These are phyloP conservation scores for Muntiacus muntjak DNA, from an alignment of 2,113 vertebrate genomes.

Conservation along the genomic window DNA sequence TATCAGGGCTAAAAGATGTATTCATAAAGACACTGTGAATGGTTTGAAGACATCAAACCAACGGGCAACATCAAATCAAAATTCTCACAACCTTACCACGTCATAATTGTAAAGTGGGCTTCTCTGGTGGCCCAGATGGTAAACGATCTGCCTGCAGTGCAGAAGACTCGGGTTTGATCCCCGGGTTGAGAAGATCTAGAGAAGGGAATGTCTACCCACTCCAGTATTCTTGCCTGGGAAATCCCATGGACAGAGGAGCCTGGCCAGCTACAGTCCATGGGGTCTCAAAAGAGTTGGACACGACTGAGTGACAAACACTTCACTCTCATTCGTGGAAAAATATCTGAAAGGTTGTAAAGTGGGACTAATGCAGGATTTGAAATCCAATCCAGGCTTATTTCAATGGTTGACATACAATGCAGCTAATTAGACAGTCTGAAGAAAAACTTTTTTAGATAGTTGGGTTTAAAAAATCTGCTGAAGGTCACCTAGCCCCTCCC, in stretches of 20 bases:
- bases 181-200: background rate
- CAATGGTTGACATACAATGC: background rate
- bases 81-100: background rate
- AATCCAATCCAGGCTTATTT: background rate
- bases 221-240: background rate
- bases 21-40: background rate
- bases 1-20: background rate
- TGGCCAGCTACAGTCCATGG: background rate
- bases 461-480: conserved; percentile 40
- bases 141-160: background rate
- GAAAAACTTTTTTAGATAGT: background rate
- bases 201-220: background rate
- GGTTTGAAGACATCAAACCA: background rate
- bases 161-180: background rate
- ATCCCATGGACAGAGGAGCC: background rate
- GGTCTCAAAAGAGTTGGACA: background rate
- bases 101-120: background rate
- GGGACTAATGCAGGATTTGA: background rate
- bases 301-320: background rate
- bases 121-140: background rate
- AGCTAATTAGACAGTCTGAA: background rate
- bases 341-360: background rate
- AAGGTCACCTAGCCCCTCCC: conserved; percentile 25
- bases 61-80: background rate
- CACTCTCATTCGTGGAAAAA: background rate